Evolutionary conservation across 2,797 vertebrate species (phyloP).

Genomic region (Pangasius krempfi): DNA sequence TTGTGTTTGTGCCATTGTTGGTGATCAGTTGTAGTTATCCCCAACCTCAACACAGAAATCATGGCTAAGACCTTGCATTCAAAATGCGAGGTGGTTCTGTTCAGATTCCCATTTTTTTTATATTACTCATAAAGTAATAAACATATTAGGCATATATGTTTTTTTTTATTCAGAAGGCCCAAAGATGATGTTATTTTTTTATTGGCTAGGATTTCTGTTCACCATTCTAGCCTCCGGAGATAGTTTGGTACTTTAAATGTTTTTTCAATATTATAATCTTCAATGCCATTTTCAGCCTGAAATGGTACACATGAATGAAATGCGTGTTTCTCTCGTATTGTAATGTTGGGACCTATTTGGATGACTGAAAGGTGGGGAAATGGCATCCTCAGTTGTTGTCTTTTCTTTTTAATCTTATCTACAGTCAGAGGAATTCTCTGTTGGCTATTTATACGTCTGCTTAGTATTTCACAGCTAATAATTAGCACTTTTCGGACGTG

Average conservation of each 20-base stretch:
- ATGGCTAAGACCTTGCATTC: constrained; percentile 39
- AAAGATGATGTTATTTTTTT: constrained; percentile 7
- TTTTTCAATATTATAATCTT: constrained; percentile 37
- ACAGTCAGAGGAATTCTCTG: background rate
- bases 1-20: constrained; percentile 55
- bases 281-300: constrained; percentile 33
- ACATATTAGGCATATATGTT: constrained; percentile 21
- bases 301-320: constrained; percentile 22
- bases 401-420: background rate
- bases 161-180: background rate
- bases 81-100: constrained; percentile 38
- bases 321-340: background rate
- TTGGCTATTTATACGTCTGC: background rate
- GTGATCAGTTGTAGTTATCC: constrained; percentile 37
- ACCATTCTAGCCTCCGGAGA: constrained; percentile 18
- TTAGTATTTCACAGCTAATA: constrained; percentile 22
- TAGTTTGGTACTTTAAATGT: constrained; percentile 34
- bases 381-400: background rate
- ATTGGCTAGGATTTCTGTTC: constrained; percentile 10
- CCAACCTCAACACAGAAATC: constrained; percentile 29
- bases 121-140: constrained; percentile 19
- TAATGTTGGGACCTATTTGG: constrained; percentile 12
- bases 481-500: background rate
- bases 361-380: background rate
- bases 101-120: constrained; percentile 1